Percentiles rank a stretch among this genome's conserved stretches.
phyloP scores from a whole-genome alignment of 2,888 invertebrate species.

The Trissolcus japonicus region DNA sequence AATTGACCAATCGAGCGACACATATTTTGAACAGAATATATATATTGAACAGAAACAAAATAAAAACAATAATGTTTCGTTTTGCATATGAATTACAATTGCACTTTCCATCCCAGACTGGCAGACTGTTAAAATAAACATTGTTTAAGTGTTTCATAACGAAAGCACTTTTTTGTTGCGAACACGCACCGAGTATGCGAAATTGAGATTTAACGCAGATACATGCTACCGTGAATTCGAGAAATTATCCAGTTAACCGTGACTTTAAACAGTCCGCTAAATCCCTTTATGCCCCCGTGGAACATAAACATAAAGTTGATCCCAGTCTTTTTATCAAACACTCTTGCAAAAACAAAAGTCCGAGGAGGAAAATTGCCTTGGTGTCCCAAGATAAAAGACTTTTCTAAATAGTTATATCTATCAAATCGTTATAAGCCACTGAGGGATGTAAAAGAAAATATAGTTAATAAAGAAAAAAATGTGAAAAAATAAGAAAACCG shows the following conservation, averaged over 20 bases:
- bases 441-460: no score
- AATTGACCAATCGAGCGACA: neutral
- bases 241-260: conserved; percentile 26
- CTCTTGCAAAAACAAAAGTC: no score
- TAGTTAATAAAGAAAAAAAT: no score
- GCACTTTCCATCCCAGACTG: no score
- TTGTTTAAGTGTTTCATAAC: conserved; percentile 8
- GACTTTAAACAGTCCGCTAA: conserved; percentile 24
- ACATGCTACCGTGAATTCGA: conserved; percentile 9
- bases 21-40: neutral
- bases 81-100: no score
- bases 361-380: no score
- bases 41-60: neutral
- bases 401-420: no score
- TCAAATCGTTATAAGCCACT: no score
- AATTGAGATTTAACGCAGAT: conserved; percentile 22
- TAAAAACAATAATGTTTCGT: no score
- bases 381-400: no score
- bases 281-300: conserved; percentile 14
- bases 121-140: conserved; percentile 5
- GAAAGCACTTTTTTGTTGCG: conserved; percentile 1
- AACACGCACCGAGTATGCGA: conserved; percentile 3
- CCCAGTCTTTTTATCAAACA: no score
- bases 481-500: neutral
- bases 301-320: no score